Conservation (phyloP, 2,888 invertebrate genomes). For the Gandaritis pyraliata region DNA sequence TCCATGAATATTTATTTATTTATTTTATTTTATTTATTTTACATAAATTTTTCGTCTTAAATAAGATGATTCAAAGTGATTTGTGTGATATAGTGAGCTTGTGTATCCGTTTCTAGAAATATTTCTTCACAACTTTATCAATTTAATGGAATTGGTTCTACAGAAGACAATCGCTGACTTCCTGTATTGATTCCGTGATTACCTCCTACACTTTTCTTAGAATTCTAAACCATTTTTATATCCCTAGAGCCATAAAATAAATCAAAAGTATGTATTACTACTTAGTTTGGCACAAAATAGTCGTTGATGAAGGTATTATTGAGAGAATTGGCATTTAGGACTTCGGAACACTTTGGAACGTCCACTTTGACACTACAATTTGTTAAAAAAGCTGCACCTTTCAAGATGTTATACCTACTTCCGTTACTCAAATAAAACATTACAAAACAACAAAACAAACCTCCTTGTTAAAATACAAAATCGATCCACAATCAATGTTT, state of each 20-base stretch:
- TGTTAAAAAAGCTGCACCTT: neutral
- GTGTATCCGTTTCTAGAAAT: constrained; percentile 6
- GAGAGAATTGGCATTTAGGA: too few species aligned
- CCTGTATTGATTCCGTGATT: constrained; percentile 19
- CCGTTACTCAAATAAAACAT: constrained; percentile 26
- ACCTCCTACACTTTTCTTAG: constrained; percentile 16
- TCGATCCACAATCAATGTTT: constrained; percentile 33
- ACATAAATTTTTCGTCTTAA: too few species aligned
- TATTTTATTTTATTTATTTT: too few species aligned
- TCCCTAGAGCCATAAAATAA: neutral
- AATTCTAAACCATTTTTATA: constrained; percentile 2
- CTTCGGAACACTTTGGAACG: too few species aligned
- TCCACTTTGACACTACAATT: too few species aligned
- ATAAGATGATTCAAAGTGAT: neutral
- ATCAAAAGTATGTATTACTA: neutral
- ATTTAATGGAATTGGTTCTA: constrained; percentile 19
- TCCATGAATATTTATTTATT: too few species aligned
- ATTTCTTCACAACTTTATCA: constrained; percentile 14
- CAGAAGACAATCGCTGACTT: constrained; percentile 21
- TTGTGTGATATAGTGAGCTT: neutral
- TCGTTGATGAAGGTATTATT: too few species aligned
- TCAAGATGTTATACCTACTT: constrained; percentile 8
- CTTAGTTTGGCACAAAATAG: neutral
- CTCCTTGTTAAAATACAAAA: constrained; percentile 29
- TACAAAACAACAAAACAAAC: constrained; percentile 25